A percentile compares a stretch with the other conserved stretches of the same genome.
Evolutionary conservation across 2,113 vertebrate species (phyloP).

Genomic region (Anarhynchus alexandrinus): DNA sequence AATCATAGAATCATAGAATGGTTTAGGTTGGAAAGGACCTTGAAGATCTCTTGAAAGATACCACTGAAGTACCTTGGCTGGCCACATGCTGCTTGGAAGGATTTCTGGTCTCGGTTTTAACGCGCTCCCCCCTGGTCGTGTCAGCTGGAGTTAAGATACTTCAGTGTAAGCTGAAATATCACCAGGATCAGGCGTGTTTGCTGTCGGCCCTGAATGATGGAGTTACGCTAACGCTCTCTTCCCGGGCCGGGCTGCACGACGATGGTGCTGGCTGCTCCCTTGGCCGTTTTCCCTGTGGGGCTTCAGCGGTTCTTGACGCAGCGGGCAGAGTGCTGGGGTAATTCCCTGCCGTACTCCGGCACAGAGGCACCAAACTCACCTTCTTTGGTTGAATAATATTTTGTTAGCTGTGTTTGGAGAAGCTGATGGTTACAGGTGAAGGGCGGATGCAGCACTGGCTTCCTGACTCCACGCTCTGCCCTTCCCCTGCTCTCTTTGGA

Average conservation of each 20-base stretch:
- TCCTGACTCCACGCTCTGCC: not conserved
- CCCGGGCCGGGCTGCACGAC: rapidly evolving
- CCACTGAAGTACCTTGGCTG: not conserved
- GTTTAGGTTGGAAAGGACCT: no score
- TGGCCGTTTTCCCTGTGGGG: not conserved
- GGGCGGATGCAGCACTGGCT: not conserved
- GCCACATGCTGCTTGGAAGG: not conserved
- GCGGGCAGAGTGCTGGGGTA: not conserved
- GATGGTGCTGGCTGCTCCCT: not conserved
- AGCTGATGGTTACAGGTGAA: rapidly evolving
- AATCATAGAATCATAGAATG: no score
- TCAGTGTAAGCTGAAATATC: not conserved
- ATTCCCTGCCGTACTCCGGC: not conserved
- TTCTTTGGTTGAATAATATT: not conserved
- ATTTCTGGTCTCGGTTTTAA: not conserved
- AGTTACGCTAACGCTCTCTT: not conserved
- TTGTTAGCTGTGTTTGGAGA: not conserved
- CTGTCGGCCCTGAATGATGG: not conserved
- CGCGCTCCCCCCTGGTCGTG: not conserved
- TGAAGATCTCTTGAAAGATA: no score
- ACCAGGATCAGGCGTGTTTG: not conserved
- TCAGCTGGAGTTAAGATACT: not conserved
- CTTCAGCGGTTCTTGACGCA: no score
- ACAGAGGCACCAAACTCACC: not conserved
- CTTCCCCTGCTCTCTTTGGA: not conserved